Conservation (phyloP, 2,113 vertebrate genomes). For the Podarcis muralis region DNA sequence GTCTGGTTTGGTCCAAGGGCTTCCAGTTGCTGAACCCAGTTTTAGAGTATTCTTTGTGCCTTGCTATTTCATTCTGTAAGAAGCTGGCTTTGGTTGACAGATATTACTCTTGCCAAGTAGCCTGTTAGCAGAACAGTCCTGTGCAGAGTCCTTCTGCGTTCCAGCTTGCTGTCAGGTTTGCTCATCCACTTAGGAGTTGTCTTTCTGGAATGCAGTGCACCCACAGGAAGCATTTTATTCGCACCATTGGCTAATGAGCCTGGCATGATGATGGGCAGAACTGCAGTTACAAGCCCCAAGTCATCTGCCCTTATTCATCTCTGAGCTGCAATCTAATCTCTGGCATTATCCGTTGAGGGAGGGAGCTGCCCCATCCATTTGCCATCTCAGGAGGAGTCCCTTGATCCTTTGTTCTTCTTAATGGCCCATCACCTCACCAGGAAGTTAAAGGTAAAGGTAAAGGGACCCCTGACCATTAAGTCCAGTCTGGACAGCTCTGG, state of each 20-base stretch:
- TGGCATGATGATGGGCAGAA: background rate
- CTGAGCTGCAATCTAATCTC: background rate
- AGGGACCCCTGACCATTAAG: no score
- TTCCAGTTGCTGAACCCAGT: background rate
- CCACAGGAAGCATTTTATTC: background rate
- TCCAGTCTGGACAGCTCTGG: no score
- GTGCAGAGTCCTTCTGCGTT: background rate
- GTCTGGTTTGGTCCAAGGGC: background rate
- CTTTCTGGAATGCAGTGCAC: background rate
- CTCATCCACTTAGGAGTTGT: background rate
- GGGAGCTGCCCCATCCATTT: no score
- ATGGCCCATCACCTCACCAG: no score
- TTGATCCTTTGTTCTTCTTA: no score
- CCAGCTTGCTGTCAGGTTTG: background rate
- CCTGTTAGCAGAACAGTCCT: background rate
- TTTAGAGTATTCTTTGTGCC: background rate
- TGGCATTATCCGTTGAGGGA: no score
- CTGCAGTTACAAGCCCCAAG: background rate
- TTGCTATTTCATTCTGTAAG: background rate
- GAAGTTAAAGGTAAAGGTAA: no score
- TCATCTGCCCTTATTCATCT: background rate
- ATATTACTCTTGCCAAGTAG: background rate
- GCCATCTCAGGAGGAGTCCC: no score
- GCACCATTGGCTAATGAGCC: background rate
- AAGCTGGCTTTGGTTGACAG: background rate